A percentile compares a stretch with the other conserved stretches of the same genome.
Evolutionary conservation across 2,888 invertebrate genomes (phyloP).

Genomic region (Drosophila borborema): DNA sequence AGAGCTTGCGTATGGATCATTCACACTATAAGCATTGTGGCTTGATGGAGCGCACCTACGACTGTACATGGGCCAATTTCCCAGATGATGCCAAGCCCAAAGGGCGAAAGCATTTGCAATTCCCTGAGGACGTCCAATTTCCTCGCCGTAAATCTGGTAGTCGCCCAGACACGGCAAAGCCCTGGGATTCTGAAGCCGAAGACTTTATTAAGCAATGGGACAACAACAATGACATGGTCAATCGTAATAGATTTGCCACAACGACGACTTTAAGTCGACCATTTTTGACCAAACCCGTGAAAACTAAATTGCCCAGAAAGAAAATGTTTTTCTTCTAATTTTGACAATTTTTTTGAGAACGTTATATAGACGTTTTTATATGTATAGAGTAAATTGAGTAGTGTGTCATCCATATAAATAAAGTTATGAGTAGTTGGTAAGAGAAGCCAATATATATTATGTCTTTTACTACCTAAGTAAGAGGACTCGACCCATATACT

Average conservation of each 20-base stretch:
- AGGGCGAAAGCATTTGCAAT: not conserved
- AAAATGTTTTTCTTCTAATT: conserved; percentile 19
- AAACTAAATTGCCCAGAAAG: not conserved
- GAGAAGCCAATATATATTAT: not conserved
- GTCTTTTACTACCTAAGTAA: not conserved
- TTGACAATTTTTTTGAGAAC: not conserved
- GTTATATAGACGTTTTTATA: too few relatives aligned
- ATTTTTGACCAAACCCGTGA: not conserved
- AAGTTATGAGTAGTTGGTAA: not conserved
- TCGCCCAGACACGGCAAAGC: conserved; percentile 41
- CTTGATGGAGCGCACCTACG: conserved; percentile 59
- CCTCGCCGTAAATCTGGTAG: conserved; percentile 9
- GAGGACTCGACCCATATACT: too few relatives aligned
- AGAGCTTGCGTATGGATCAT: conserved; percentile 61
- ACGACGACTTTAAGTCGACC: not conserved
- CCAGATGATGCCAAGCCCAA: conserved; percentile 41
- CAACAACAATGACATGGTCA: conserved; percentile 6
- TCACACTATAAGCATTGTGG: conserved; percentile 63
- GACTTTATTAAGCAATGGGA: conserved; percentile 50
- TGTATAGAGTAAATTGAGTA: not conserved
- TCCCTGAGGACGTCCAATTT: not conserved
- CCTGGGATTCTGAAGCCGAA: conserved; percentile 27
- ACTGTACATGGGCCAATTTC: conserved; percentile 78
- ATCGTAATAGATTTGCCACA: conserved; percentile 22
- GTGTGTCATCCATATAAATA: not conserved